phyloP scores from a whole-genome alignment of 2,797 vertebrate species.

The Mallotus villosus region DNA sequence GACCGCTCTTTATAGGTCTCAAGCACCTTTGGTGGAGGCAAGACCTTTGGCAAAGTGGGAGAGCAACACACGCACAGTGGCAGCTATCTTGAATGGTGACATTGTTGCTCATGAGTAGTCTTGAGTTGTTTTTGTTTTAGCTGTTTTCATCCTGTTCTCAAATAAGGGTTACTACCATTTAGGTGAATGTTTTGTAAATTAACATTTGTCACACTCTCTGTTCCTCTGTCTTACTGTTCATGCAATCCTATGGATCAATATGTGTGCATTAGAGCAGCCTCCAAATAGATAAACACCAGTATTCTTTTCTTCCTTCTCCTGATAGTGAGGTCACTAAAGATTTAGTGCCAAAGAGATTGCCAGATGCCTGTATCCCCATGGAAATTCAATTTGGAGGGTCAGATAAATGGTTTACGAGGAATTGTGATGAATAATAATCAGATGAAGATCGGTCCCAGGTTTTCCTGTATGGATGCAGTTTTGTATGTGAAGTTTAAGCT shows the following conservation, averaged over 20 bases:
- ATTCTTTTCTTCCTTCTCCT: conserved; percentile 23
- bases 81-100: not conserved
- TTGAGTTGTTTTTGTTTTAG: not conserved
- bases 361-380: conserved; percentile 16
- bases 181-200: not conserved
- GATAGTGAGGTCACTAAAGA: conserved; percentile 42
- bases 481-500: not conserved
- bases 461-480: conserved; percentile 32
- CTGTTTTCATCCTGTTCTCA: not conserved
- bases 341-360: conserved; percentile 34
- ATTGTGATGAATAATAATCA: conserved; percentile 37
- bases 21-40: not conserved
- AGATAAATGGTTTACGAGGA: conserved; percentile 44
- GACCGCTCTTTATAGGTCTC: conserved; percentile 2
- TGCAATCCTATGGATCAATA: conserved; percentile 45
- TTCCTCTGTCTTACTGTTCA: not conserved
- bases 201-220: not conserved
- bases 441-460: conserved; percentile 17
- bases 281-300: conserved; percentile 45
- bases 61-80: not conserved
- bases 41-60: conserved; percentile 6
- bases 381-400: conserved; percentile 44
- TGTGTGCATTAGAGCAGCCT: conserved; percentile 40
- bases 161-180: not conserved
- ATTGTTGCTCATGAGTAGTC: not conserved